Conservation (phyloP, 2,888 invertebrate genomes). For the Dynastes grantii region DNA sequence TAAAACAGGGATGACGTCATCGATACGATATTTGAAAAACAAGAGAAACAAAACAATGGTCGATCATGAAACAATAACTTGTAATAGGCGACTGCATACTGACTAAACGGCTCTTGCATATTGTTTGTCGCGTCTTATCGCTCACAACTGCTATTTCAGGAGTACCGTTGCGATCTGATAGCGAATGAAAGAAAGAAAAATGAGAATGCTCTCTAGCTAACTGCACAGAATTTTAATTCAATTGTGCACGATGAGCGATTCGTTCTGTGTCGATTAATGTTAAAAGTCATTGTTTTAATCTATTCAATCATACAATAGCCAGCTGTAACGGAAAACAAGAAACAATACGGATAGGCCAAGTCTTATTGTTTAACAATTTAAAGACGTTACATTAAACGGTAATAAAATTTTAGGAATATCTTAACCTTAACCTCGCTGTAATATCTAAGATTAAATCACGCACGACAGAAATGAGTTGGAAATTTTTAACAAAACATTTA, state of each 20-base stretch:
- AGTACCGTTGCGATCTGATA: slow-evolving; percentile 27
- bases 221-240: slow-evolving; percentile 13
- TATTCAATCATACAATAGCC: neutral
- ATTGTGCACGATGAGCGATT: neutral
- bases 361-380: too few species aligned
- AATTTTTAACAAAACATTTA: too few species aligned
- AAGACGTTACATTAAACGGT: too few species aligned
- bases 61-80: slow-evolving; percentile 23
- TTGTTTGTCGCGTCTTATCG: neutral
- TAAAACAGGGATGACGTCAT: slow-evolving; percentile 8
- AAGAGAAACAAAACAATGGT: slow-evolving; percentile 10
- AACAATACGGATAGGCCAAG: too few species aligned
- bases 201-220: slow-evolving; percentile 3
- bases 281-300: neutral
- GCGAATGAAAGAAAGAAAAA: slow-evolving; percentile 6
- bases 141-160: slow-evolving; percentile 13
- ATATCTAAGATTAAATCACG: too few species aligned
- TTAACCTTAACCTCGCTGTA: too few species aligned
- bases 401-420: too few species aligned
- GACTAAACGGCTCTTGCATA: slow-evolving; percentile 5
- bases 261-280: neutral
- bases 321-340: neutral
- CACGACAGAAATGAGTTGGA: too few species aligned
- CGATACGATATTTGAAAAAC: slow-evolving; percentile 22
- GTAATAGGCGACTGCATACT: slow-evolving; percentile 9